A percentile compares a stretch with the other conserved stretches of the same genome.
Conservation (phyloP, 2,797 vertebrate species). For the Stomatorhinus walkeri region DNA sequence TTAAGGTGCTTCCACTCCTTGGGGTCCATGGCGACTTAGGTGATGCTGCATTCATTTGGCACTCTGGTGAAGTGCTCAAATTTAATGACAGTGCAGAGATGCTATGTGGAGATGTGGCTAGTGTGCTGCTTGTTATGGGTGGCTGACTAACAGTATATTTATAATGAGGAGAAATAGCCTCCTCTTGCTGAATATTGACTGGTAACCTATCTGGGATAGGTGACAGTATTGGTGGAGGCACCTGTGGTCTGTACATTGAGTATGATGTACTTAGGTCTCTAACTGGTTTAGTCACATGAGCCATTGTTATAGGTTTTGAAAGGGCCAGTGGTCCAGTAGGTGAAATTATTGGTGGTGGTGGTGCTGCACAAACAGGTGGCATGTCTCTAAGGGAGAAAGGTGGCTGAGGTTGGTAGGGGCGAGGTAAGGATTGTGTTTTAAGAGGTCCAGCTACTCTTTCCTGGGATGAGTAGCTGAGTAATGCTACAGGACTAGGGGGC, state of each 20-base stretch:
- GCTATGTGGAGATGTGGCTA: conserved; percentile 63
- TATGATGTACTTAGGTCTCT: conserved; percentile 42
- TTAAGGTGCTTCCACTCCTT: conserved; percentile 75
- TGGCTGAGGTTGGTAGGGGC: conserved; percentile 81
- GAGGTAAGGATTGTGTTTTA: conserved; percentile 67
- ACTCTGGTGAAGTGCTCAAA: conserved; percentile 75
- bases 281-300: conserved; percentile 44
- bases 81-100: conserved; percentile 70
- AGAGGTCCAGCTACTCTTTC: conserved; percentile 68
- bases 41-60: conserved; percentile 72
- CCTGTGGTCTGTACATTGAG: conserved; percentile 65
- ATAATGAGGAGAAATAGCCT: conserved; percentile 78
- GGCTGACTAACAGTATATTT: conserved; percentile 63
- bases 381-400: conserved; percentile 74
- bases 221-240: conserved; percentile 84
- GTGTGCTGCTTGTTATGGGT: conserved; percentile 58
- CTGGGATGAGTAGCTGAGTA: conserved; percentile 71
- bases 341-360: conserved; percentile 60
- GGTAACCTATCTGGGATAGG: conserved; percentile 76
- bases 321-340: conserved; percentile 19
- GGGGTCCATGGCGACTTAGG: conserved; percentile 80
- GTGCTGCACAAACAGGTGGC: conserved; percentile 54
- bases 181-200: conserved; percentile 71
- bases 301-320: conserved; percentile 40
- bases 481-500: conserved; percentile 70